Base-by-base conservation (phyloP, 2,888 invertebrate species). In the Nudaria mundana region DNA sequence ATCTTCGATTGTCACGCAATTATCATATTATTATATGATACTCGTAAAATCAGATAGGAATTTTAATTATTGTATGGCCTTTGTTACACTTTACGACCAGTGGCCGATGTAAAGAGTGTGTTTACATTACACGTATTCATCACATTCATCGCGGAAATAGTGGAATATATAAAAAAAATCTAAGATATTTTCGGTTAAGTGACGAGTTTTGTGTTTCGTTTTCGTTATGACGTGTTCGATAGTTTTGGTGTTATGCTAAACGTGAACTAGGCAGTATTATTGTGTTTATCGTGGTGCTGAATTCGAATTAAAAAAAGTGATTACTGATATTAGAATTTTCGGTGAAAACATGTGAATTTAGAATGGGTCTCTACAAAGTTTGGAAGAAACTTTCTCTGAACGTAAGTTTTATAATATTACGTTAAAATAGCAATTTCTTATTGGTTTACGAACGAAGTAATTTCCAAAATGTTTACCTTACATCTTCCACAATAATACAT, bases 291-390 rank as follows among this genome's bases (percentile, higher is more conserved):
- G n/a, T 46, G 23, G 37, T 11, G 43, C 28, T 38, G 40, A 35
- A 32, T 33, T 42, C 5, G 44, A 33, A 37, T 24, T 30, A 42
- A 22, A 10, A 15, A 39, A 30, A 7, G 20, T 16, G 40, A 28
- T 12, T 55, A 59, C 52, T 57, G 35, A 37, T 37, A 50, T 48
- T 48, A 43, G 41, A 40, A 48, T 42, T 37, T 44, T 44, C 36
- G 43, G 45, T 44, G 48, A 54, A 60, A 58, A 26, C 48, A 52
- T 48, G 39, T 57, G 58, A 40, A 44, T 49, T 32, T 40, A 42
- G 43, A 41, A 77, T 77, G 77, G 71, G 71, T 44, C 73, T 77
- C 20, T 70, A 66, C 61, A 75, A 70, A 56, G 60, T 73, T 42
- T 56, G 71, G 43, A 56, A 56, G 52, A 76, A 73, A 51, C 48